Conservation (phyloP, 2,797 vertebrate species). For the Hippopotamyrus pictus region DNA sequence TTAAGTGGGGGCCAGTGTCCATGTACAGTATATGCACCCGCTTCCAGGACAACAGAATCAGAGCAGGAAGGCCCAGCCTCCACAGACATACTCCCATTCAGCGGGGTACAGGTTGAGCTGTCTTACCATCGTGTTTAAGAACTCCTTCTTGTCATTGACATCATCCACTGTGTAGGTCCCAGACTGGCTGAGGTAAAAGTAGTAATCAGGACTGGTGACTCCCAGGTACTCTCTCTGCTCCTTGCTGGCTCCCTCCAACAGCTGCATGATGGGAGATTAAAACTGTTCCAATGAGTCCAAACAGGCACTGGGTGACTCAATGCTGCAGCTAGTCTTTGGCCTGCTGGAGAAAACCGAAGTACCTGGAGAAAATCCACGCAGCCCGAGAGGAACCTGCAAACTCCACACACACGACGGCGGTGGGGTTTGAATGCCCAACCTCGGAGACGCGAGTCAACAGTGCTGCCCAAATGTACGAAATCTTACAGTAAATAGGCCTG, state of each 20-base stretch:
- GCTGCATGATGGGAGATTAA: conserved; percentile 41
- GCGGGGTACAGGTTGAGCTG: neutral
- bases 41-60: neutral
- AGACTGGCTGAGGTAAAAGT: conserved; percentile 74
- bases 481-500: neutral
- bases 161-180: conserved; percentile 71
- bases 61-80: neutral
- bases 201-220: conserved; percentile 70
- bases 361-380: neutral
- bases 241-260: conserved; percentile 56
- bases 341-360: neutral
- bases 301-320: neutral
- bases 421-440: neutral
- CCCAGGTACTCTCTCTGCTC: conserved; percentile 72
- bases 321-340: neutral
- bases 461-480: neutral
- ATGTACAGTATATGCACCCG: neutral
- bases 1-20: neutral
- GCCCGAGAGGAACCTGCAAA: neutral
- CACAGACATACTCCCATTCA: neutral
- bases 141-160: conserved; percentile 68
- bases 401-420: neutral
- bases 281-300: neutral
- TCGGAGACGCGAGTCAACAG: neutral
- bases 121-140: conserved; percentile 67